Percentiles rank a stretch among this genome's conserved stretches.
phyloP scores from a whole-genome alignment of 2,797 vertebrate genomes.

The Tragopan temminckii region DNA sequence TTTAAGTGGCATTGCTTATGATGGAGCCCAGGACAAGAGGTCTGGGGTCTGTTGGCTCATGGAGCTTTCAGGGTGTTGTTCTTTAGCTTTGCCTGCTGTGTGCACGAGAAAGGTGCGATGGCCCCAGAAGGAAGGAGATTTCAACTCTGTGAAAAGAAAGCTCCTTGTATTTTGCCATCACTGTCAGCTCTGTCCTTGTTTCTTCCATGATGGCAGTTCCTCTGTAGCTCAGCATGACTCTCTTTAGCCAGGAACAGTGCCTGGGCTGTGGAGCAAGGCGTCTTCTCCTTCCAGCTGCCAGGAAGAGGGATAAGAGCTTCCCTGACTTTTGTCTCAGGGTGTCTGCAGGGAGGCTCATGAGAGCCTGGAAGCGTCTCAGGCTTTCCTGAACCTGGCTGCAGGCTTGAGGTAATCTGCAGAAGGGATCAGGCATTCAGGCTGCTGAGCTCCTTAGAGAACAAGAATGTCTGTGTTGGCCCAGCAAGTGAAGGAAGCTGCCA shows the following conservation, averaged over 20 bases:
- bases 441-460: not conserved
- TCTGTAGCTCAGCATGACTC: not conserved
- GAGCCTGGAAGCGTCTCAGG: not conserved
- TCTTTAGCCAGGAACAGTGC: not conserved
- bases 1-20: not conserved
- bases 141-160: not conserved
- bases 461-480: not conserved
- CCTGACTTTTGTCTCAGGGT: not conserved
- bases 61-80: not conserved
- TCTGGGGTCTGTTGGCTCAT: not conserved
- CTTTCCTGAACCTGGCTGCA: not conserved
- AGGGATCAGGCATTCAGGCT: not conserved
- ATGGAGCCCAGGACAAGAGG: not conserved
- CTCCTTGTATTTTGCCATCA: fast-evolving
- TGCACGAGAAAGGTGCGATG: not conserved
- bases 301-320: not conserved
- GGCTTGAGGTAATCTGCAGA: not conserved
- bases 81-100: not conserved
- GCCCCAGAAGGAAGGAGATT: not conserved
- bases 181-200: fast-evolving
- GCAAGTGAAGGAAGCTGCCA: not conserved
- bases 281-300: not conserved
- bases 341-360: not conserved
- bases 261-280: not conserved
- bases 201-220: not conserved